These are phyloP conservation scores for Cetonia aurata DNA, from an alignment of 2,888 invertebrate genomes.

Conservation along the genomic window DNA sequence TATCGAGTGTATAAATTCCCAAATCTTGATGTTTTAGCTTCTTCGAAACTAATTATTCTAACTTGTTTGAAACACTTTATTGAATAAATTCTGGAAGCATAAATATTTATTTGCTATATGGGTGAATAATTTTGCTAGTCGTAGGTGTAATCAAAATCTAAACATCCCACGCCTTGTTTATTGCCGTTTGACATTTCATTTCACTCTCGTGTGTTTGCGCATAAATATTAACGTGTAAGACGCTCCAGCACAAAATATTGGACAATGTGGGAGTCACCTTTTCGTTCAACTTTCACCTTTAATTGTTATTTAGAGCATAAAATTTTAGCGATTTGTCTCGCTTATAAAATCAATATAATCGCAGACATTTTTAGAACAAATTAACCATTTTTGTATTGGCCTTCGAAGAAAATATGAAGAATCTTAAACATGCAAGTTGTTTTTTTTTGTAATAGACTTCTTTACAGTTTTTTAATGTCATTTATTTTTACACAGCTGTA, in stretches of 20 bases:
- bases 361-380: conserved; percentile 26
- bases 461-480: no score
- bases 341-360: conserved; percentile 30
- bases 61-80: not conserved
- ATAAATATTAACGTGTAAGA: not conserved
- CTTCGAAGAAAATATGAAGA: not conserved
- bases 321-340: conserved; percentile 7
- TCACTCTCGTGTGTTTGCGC: not conserved
- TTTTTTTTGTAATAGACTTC: no score
- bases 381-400: conserved; percentile 28
- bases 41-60: no score
- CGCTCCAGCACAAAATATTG: conserved; percentile 13
- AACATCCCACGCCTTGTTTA: not conserved
- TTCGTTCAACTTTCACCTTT: conserved; percentile 40
- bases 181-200: conserved; percentile 10
- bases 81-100: not conserved
- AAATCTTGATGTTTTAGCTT: no score
- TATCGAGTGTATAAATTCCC: no score
- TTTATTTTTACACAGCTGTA: no score
- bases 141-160: not conserved
- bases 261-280: conserved; percentile 34
- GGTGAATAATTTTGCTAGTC: not conserved
- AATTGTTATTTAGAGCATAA: conserved; percentile 26
- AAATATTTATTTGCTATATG: not conserved
- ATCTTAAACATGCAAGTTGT: no score